Conservation (phyloP, 1,140 invertebrate species). For the Diprion similis region DNA sequence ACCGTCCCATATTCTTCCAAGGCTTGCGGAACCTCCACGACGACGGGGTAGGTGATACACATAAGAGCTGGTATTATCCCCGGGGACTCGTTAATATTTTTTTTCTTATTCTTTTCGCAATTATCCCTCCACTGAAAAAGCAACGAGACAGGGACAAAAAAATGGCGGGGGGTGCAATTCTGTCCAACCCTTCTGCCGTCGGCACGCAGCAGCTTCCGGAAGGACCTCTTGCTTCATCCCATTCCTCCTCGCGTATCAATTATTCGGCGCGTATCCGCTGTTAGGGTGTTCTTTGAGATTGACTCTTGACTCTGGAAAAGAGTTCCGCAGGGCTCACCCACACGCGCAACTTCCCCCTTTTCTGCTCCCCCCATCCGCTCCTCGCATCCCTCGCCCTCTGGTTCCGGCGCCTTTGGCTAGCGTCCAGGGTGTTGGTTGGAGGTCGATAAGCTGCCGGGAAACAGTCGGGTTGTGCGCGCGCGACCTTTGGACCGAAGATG, state of each 20-base stretch:
- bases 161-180: slow-evolving; percentile 19
- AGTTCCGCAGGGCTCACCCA: slow-evolving; percentile 7
- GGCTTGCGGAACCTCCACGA: slow-evolving; percentile 21
- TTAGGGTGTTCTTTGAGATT: too few relatives aligned
- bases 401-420: slow-evolving; percentile 11
- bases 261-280: too few relatives aligned
- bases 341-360: not conserved
- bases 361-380: not conserved
- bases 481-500: slow-evolving; percentile 1
- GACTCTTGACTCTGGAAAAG: not conserved
- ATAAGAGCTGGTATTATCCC: not conserved
- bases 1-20: slow-evolving; percentile 15
- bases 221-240: too few relatives aligned
- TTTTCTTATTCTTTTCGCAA: slow-evolving; percentile 24
- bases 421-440: slow-evolving; percentile 49
- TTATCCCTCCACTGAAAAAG: not conserved
- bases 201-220: too few relatives aligned
- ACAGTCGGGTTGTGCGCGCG: slow-evolving; percentile 22
- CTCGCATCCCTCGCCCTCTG: not conserved
- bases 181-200: not conserved
- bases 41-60: not conserved
- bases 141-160: not conserved
- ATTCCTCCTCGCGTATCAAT: too few relatives aligned
- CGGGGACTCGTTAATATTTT: not conserved
- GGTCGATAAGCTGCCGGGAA: slow-evolving; percentile 52